Evolutionary conservation across 2,888 invertebrate species (phyloP).

Genomic region (Caenorhabditis japonica): DNA sequence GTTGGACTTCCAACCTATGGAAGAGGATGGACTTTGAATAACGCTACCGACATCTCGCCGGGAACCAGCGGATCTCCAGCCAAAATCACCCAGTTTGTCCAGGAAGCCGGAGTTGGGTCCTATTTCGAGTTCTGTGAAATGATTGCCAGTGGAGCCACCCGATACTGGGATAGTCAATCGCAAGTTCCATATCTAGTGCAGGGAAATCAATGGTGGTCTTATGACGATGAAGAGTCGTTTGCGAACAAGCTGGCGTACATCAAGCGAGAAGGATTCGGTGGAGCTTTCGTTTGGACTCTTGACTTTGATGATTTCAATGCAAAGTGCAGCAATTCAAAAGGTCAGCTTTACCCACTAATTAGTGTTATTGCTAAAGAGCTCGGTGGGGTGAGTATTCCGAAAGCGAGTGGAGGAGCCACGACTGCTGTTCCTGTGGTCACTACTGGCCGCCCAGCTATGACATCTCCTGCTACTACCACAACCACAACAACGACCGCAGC

Average conservation of each 20-base stretch:
- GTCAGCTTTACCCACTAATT: constrained; percentile 74
- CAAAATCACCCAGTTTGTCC: constrained; percentile 82
- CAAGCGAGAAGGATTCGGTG: constrained; percentile 72
- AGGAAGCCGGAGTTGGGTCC: constrained; percentile 93
- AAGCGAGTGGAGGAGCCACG: constrained; percentile 24
- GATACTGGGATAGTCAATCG: constrained; percentile 83
- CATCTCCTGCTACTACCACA: constrained; percentile 42
- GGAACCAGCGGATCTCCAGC: constrained; percentile 66
- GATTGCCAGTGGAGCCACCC: constrained; percentile 86
- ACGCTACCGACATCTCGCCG: constrained; percentile 55
- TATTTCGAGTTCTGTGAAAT: constrained; percentile 95
- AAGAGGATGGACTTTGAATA: constrained; percentile 72
- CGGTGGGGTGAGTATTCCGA: constrained; percentile 66
- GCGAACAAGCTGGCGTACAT: constrained; percentile 82
- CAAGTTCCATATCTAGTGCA: constrained; percentile 85
- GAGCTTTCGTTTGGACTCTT: constrained; percentile 77
- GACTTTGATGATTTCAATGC: constrained; percentile 77
- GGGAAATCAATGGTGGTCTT: constrained; percentile 92
- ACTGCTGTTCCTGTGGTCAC: constrained; percentile 32
- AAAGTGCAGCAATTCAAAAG: constrained; percentile 67
- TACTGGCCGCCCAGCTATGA: constrained; percentile 41
- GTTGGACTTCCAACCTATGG: constrained; percentile 75
- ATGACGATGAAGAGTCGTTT: constrained; percentile 89
- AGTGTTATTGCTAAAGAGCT: constrained; percentile 72
- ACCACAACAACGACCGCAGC: constrained; percentile 38